Evolutionary conservation across 2,113 vertebrate species (phyloP), one percentile per base, ranked within the genome.

Genomic region (Phaethornis superciliosus): DNA sequence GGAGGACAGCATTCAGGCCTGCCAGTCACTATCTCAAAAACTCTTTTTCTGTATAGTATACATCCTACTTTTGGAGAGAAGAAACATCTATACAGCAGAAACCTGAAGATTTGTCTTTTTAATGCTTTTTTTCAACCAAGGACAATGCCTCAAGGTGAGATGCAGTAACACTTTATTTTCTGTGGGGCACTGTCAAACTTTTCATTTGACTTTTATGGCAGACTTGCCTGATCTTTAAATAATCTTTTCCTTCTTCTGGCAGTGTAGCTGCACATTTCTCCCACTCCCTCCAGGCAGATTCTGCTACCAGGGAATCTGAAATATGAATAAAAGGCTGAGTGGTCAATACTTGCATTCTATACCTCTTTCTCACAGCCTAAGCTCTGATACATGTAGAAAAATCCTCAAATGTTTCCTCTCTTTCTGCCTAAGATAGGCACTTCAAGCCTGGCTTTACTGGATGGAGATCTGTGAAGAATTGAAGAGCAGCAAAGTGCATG

Each of bases 141-240:
- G 15, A 24, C 52, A 81, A 3, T 51, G 60, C 30, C n/a, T 88
- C 4, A 75, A 90, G 79, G 47, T 91, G 88, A 95, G 65, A 32
- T 78, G 35, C 5, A 6, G 13, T 49, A 63, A 49, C 2, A 4
- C n/a, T 88, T 86, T 75, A 44, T 81, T 88, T 96, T 22, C 37
- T 27, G 52, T 93, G 64, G 79, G 81, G 77, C 63, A 30, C 9
- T 40, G 52, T 83, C 82, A 86, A 56, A 71, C 64, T 81, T 83
- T 40, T 81, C 75, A 85, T 51, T 47, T 78, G 64, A 70, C 59
- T 78, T 93, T 88, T 67, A 77, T 30, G 83, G 56, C 47, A 69
- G 81, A 77, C 46, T 37, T 80, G 9, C 26, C 47, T 85, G 59
- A 77, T 89, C 47, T 63, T 88, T 81, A 80, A 88, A 30, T 81